Percentiles rank a stretch among this genome's conserved stretches.
Evolutionary conservation across 1,140 invertebrate genomes (phyloP).

Genomic region (Melitaea cinxia): DNA sequence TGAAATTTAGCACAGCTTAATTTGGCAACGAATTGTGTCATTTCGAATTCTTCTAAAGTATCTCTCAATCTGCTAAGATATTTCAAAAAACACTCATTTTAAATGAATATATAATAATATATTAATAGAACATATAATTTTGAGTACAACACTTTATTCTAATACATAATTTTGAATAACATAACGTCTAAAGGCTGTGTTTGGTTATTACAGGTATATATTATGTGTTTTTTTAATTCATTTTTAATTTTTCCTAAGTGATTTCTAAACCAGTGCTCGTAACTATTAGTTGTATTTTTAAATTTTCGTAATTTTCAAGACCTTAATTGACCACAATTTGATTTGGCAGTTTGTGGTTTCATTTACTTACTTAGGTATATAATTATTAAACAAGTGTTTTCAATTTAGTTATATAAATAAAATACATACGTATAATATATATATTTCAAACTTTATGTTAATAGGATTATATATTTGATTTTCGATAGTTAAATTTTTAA

Average conservation of each 20-base stretch:
- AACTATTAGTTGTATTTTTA: slow-evolving; percentile 14
- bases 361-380: slow-evolving; percentile 11
- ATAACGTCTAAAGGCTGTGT: background rate
- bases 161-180: background rate
- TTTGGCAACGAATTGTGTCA: too few species aligned
- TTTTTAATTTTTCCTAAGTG: slow-evolving; percentile 22
- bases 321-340: slow-evolving; percentile 35
- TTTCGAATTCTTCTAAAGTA: too few species aligned
- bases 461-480: background rate
- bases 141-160: background rate
- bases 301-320: slow-evolving; percentile 25
- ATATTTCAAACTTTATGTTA: slow-evolving; percentile 8
- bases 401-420: background rate
- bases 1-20: too few species aligned
- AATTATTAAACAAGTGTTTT: slow-evolving; percentile 4
- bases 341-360: slow-evolving; percentile 34
- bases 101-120: too few species aligned
- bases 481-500: background rate
- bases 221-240: slow-evolving; percentile 9
- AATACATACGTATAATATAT: slow-evolving; percentile 3
- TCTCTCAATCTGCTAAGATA: too few species aligned
- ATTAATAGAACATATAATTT: too few species aligned
- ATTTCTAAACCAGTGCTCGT: slow-evolving; percentile 33
- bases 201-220: background rate
- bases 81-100: too few species aligned